Percentiles rank a stretch among this genome's conserved stretches.
phyloP scores from a whole-genome alignment of 2,113 vertebrate genomes.

The Saiga tatarica region DNA sequence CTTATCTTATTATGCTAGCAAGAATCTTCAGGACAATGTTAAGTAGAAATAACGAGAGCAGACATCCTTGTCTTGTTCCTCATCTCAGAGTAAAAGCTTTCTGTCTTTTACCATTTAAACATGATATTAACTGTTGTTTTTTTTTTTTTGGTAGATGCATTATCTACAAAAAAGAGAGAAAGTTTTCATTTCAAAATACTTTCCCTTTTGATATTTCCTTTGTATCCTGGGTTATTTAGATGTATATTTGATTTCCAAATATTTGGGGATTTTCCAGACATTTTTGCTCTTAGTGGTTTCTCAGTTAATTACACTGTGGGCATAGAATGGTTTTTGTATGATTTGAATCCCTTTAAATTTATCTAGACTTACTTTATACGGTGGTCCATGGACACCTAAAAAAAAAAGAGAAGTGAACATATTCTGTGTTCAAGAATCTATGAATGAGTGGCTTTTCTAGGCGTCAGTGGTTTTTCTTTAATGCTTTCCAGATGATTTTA shows the following conservation, averaged over 20 bases:
- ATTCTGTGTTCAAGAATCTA: background rate
- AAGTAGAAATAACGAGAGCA: background rate
- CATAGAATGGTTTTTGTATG: background rate
- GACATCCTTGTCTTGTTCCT: background rate
- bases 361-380: background rate
- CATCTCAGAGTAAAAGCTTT: background rate
- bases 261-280: background rate
- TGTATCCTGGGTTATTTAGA: background rate
- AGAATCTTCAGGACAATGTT: background rate
- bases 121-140: background rate
- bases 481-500: background rate
- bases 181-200: background rate
- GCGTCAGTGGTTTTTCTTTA: background rate
- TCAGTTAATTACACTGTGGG: background rate
- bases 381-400: background rate
- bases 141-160: background rate
- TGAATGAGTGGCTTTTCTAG: too few species aligned
- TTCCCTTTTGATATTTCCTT: background rate
- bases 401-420: background rate
- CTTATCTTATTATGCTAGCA: background rate
- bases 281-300: background rate
- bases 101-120: background rate
- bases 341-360: background rate
- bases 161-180: background rate
- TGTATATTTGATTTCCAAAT: background rate